Evolutionary conservation across 2,113 vertebrate genomes (phyloP).

Genomic region (Ploceus nigricollis): DNA sequence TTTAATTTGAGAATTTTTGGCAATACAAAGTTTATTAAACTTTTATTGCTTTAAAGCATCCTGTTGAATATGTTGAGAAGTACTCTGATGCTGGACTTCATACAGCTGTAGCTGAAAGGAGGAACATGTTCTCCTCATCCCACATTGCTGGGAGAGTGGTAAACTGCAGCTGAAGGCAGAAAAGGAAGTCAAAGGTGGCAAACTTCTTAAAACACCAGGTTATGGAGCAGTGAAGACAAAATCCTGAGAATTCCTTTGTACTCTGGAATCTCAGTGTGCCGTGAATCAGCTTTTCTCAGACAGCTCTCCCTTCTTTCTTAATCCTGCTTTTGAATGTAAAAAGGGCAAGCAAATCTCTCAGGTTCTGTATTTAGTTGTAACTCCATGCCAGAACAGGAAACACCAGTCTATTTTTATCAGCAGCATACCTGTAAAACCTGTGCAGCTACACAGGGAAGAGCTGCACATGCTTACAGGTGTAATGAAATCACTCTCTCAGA

Average conservation of each 20-base stretch:
- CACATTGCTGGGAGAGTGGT: not conserved
- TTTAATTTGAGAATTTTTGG: not conserved
- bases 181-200: not conserved
- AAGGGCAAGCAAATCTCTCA: not conserved
- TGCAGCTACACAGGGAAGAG: not conserved
- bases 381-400: not conserved
- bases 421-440: not conserved
- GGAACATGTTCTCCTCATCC: not conserved
- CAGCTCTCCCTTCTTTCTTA: not conserved
- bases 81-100: not conserved
- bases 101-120: not conserved
- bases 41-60: not conserved
- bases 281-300: not conserved
- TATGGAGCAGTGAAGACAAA: rapidly evolving
- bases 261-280: not conserved
- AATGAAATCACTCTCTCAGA: not conserved
- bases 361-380: not conserved
- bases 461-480: not conserved
- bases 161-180: not conserved
- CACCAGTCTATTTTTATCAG: not conserved
- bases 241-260: not conserved
- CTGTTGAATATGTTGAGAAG: not conserved
- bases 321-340: not conserved
- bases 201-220: not conserved
- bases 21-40: not conserved